Evolutionary conservation across 2,797 vertebrate species (phyloP).

Genomic region (Monodelphis domestica): DNA sequence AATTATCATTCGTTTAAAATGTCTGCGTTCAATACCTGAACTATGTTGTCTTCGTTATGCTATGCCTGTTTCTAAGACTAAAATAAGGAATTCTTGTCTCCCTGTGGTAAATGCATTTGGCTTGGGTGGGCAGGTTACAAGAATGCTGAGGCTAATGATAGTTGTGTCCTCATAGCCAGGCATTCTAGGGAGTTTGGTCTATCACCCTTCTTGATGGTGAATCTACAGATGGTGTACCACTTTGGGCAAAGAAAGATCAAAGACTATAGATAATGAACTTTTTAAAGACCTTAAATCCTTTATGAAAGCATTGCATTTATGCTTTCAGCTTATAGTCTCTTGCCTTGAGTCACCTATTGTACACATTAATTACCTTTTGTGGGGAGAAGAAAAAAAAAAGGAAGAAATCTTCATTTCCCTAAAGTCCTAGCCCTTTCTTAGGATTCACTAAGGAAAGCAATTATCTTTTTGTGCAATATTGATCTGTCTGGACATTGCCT

Average conservation of each 20-base stretch:
- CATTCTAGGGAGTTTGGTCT: neutral
- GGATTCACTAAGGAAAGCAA: conserved; percentile 72
- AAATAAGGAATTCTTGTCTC: neutral
- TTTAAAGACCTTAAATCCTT: conserved; percentile 46
- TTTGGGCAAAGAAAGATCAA: neutral
- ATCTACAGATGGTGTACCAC: neutral
- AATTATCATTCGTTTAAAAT: neutral
- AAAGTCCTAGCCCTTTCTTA: conserved; percentile 67
- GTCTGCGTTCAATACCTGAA: neutral
- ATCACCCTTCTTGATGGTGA: neutral
- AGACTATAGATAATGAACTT: neutral
- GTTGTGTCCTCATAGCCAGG: neutral
- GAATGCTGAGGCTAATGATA: neutral
- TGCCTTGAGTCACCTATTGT: conserved; percentile 63
- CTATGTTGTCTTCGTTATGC: neutral
- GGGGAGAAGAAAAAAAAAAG: neutral
- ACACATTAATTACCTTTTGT: conserved; percentile 71
- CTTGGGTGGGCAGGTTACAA: neutral
- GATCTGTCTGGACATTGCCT: conserved; percentile 72
- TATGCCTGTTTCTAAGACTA: neutral
- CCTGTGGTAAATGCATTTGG: neutral
- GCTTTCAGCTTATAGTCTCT: conserved; percentile 59
- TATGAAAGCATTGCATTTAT: conserved; percentile 54
- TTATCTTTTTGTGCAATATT: conserved; percentile 68
- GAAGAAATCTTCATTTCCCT: conserved; percentile 71